Base-by-base conservation (phyloP, 2,888 invertebrate genomes). In the Apotomis capreana region DNA sequence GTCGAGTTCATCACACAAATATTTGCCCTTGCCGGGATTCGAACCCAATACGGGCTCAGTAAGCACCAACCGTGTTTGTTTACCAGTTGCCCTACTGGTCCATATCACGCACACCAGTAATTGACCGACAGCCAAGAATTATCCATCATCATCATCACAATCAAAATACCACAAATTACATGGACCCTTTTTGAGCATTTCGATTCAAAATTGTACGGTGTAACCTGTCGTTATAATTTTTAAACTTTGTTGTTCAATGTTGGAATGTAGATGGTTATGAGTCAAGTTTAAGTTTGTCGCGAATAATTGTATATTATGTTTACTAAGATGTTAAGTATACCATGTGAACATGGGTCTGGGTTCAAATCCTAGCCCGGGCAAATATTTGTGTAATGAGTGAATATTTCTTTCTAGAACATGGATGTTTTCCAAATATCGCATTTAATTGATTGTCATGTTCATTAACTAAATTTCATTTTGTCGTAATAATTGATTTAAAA, bases 141-240 rank as follows among this genome's bases (percentile, higher is more conserved):
- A 90, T 85, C 79, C 81, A 84, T 86, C 89, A 89, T 89, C 81
- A 84, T 86, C 89, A 89, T 89, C 89, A 87, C 84, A 88, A 88
- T 87, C 89, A 88, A 90, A 89, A 88, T 86, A 89, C 87, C 84
- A 88, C 88, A 89, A 89, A 91, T 91, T 90, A 89, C 82, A 82
- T 76, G 78, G 80, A 81, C 79, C 78, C 82, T 86, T 84, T 84
- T 74, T 64, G 69, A 73, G 46, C 67, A 77, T 74, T 75, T 77
- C 68, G 74, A 78, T 79, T 79, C 69, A 76, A 81, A 82, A 81
- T 80, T 80, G 77, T 77, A 79, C 77, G 76, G 75, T 77, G 77
- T 74, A 83, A 81, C 82, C 82, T 79, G 83, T 85, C 76, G 84
- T 85, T 85, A 83, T 77, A 76, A 76, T 74, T 81, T 78, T 82